These are phyloP conservation scores for Ariolimax columbianus DNA, from an alignment of 2,888 invertebrate genomes.

Conservation along the genomic window DNA sequence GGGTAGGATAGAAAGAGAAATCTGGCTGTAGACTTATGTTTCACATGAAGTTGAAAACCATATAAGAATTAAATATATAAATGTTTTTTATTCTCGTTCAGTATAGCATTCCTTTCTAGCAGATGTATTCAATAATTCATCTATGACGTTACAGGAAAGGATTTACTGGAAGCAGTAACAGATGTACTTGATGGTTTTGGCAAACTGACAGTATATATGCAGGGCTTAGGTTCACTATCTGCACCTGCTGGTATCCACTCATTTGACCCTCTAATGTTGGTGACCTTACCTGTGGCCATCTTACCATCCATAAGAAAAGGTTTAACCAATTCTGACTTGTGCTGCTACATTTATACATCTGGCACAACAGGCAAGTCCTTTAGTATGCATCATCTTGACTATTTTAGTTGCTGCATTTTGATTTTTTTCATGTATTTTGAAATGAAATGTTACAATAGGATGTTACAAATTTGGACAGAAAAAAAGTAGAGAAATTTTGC, in stretches of 20 bases:
- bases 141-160: conserved; percentile 57
- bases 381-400: background rate
- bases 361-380: conserved; percentile 71
- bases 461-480: background rate
- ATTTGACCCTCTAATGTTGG: conserved; percentile 59
- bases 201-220: conserved; percentile 59
- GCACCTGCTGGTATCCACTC: conserved; percentile 60
- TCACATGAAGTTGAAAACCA: too few relatives aligned
- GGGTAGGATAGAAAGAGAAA: too few relatives aligned
- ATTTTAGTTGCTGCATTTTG: background rate
- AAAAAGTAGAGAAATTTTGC: background rate
- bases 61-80: too few relatives aligned
- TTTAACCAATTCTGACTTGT: conserved; percentile 65
- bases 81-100: too few relatives aligned
- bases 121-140: background rate
- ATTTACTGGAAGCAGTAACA: conserved; percentile 62
- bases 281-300: conserved; percentile 55
- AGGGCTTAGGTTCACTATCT: conserved; percentile 52
- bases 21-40: too few relatives aligned
- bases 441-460: too few relatives aligned
- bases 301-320: conserved; percentile 55
- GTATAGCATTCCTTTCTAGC: too few relatives aligned
- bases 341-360: conserved; percentile 97
- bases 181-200: conserved; percentile 62
- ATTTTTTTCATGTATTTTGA: too few relatives aligned